These are phyloP conservation scores for Colletes gigas DNA, from an alignment of 1,140 invertebrate genomes.

Conservation along the genomic window DNA sequence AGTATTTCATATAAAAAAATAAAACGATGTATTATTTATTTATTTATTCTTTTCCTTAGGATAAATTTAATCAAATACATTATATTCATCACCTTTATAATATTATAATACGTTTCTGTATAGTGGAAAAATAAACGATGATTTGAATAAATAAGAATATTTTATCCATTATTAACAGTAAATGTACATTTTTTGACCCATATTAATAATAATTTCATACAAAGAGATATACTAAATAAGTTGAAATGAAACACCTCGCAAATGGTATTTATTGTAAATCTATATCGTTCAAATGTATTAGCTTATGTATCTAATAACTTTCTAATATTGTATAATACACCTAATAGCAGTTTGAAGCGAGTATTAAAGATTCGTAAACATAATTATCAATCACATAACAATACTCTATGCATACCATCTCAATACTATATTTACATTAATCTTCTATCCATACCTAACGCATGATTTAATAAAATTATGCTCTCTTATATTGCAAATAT, in stretches of 20 bases:
- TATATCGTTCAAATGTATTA: neutral
- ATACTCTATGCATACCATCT: neutral
- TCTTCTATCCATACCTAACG: neutral
- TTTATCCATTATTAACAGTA: slow-evolving; percentile 18
- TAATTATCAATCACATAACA: slow-evolving; percentile 1
- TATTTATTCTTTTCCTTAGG: slow-evolving; percentile 37
- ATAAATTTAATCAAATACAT: slow-evolving; percentile 21
- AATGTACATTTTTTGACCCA: slow-evolving; percentile 16
- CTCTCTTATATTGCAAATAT: slow-evolving; percentile 11
- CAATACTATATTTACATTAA: slow-evolving; percentile 40
- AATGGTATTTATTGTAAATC: neutral
- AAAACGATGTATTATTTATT: slow-evolving; percentile 33
- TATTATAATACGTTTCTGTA: slow-evolving; percentile 40
- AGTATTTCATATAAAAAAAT: slow-evolving; percentile 7
- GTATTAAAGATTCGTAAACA: slow-evolving; percentile 1
- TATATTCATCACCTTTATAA: slow-evolving; percentile 23
- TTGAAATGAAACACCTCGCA: neutral
- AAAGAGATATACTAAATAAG: neutral
- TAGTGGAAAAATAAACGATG: slow-evolving; percentile 49
- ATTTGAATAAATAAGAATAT: slow-evolving; percentile 41
- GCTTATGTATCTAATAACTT: slow-evolving; percentile 1
- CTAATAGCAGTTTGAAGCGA: neutral
- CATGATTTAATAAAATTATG: neutral
- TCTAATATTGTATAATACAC: slow-evolving; percentile 9
- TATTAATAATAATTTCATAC: neutral